Evolutionary conservation across 2,113 vertebrate species (phyloP).

Genomic region (Muntiacus muntjak): DNA sequence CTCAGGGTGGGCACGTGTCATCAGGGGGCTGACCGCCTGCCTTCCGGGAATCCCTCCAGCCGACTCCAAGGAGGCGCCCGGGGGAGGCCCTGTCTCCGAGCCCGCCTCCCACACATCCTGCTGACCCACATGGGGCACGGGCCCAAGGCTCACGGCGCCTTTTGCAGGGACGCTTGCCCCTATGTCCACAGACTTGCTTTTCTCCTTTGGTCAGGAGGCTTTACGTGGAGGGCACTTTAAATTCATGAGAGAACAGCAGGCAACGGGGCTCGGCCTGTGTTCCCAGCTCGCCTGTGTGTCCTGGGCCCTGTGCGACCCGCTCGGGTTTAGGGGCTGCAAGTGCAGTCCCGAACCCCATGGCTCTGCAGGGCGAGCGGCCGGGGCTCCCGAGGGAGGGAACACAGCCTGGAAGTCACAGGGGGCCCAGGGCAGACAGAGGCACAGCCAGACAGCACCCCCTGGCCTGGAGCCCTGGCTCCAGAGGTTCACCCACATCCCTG

Average conservation of each 20-base stretch:
- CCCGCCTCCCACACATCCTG: too few relatives aligned
- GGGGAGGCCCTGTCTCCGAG: background rate
- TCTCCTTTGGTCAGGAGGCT: background rate
- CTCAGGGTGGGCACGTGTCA: rapidly evolving
- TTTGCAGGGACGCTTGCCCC: too few relatives aligned
- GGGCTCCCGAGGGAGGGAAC: background rate
- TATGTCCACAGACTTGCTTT: background rate
- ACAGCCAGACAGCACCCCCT: background rate
- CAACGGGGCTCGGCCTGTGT: rapidly evolving
- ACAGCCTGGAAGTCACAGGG: background rate
- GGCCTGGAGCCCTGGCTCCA: background rate
- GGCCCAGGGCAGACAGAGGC: background rate
- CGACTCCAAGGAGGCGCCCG: rapidly evolving
- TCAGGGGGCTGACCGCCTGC: rapidly evolving
- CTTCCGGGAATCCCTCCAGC: background rate
- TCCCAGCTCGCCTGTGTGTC: rapidly evolving
- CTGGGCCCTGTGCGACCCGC: rapidly evolving
- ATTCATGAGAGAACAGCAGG: rapidly evolving
- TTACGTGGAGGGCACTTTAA: background rate
- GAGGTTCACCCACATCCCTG: background rate
- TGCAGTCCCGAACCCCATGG: background rate
- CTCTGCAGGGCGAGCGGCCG: rapidly evolving
- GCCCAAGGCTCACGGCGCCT: background rate
- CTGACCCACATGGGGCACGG: rapidly evolving
- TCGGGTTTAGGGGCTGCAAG: background rate